Conservation (phyloP, 2,888 invertebrate species). For the Aelia acuminata region DNA sequence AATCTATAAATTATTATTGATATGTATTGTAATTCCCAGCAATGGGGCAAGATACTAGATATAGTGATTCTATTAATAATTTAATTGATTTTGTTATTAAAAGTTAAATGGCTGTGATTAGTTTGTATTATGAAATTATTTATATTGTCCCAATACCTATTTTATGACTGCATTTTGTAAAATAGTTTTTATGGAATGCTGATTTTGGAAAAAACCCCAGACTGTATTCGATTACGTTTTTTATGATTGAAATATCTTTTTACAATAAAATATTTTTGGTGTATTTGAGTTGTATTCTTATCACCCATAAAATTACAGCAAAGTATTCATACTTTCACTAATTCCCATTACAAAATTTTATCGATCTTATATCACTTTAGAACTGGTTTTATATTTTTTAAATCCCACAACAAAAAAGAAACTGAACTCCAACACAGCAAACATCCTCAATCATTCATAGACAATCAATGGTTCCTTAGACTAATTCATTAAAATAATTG, state of each 20-base stretch:
- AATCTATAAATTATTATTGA: conserved; percentile 5
- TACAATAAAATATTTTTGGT: conserved; percentile 61
- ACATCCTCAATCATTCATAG: not conserved
- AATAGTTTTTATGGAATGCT: conserved; percentile 52
- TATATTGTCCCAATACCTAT: conserved; percentile 51
- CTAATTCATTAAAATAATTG: not conserved
- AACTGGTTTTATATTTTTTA: not conserved
- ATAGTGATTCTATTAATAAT: conserved; percentile 36
- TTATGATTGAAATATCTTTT: conserved; percentile 53
- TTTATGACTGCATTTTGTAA: conserved; percentile 57
- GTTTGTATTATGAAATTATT: conserved; percentile 58
- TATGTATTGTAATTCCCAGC: conserved; percentile 36
- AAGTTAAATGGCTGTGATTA: conserved; percentile 61
- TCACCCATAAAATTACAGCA: not conserved
- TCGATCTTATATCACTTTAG: not conserved
- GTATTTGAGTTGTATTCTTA: conserved; percentile 26
- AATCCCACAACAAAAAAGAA: not conserved
- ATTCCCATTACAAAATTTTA: not conserved
- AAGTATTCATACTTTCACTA: not conserved
- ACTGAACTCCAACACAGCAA: not conserved
- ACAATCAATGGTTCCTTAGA: not conserved
- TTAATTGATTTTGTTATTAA: conserved; percentile 38
- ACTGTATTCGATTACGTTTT: conserved; percentile 55
- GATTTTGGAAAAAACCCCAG: conserved; percentile 39
- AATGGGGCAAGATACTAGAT: conserved; percentile 40